Evolutionary conservation across 2,797 vertebrate genomes (phyloP), one percentile per base, ranked within the genome.

Genomic region (Pseudochirops cupreus): DNA sequence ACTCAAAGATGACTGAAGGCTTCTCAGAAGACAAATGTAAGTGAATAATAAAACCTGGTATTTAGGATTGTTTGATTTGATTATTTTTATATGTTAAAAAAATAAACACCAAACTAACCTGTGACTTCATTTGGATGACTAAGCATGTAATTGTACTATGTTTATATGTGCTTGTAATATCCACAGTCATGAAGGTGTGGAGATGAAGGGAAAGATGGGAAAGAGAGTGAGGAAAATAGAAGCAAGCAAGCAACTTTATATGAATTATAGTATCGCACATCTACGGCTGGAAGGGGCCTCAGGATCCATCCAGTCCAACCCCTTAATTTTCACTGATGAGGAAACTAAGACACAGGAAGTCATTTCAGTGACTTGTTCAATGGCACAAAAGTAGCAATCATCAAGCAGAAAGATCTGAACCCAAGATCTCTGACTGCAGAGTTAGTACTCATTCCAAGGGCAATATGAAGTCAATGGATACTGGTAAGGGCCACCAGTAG

Each of bases 41-140:
- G 74, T 94, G 97, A 93, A 97, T 92, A 91, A 96, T 90, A 95
- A 97, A 93, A 96, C 97, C 96, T 67, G 92, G 97, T 93, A 93
- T 57, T 97, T 94, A 67, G 56, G 95, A 95, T 95, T 97, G 94
- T 97, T 97, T 55, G 92, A 92, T 96, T 97, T 94, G 95, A 96
- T 97, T 97, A 82, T 28, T 33, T 82, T 95, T 54, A 95, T 53
- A 96, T 92, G 82, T 74, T 97, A 97, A 82, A 62, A 74, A 59
- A 54, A 54, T 31, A 62, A 62, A 62, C 59, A 7, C 97, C 92
- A 95, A 96, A 97, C 56, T 56, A 90, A 97, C 91, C 91, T 74
- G 10, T 96, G 94, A 94, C 91, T 97, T 97, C 92, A 98, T 97
- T 93, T 97, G 97, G 92, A 97, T 92, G 96, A 97, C 96, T 95